Percentiles rank a stretch among this genome's conserved stretches.
phyloP scores from a whole-genome alignment of 2,797 vertebrate genomes.

The Lepus townsendii region DNA sequence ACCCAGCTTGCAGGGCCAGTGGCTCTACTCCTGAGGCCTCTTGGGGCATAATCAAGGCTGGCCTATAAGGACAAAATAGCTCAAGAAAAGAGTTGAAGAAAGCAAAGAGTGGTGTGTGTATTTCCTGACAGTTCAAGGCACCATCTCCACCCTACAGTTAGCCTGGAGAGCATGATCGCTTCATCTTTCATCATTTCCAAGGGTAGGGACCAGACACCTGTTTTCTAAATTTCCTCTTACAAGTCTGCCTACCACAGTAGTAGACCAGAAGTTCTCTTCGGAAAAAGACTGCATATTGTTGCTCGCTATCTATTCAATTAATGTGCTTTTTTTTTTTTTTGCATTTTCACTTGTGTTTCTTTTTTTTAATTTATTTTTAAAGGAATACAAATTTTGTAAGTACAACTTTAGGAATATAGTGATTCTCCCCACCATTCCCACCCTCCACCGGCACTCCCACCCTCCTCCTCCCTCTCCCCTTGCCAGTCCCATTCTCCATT shows the following conservation, averaged over 20 bases:
- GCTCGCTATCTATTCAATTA: neutral
- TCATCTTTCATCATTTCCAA: neutral
- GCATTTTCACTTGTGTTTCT: too few relatives aligned
- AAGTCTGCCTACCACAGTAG: neutral
- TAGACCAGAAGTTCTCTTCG: neutral
- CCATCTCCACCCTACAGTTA: neutral
- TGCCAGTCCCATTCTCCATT: too few relatives aligned
- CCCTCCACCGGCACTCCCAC: too few relatives aligned
- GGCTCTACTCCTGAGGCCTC: neutral
- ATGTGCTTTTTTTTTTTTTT: neutral
- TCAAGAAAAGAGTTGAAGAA: neutral
- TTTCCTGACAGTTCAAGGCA: neutral
- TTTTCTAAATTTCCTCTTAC: neutral
- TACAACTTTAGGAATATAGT: too few relatives aligned
- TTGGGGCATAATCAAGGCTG: neutral
- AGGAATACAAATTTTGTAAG: too few relatives aligned
- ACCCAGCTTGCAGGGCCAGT: neutral
- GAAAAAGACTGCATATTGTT: neutral
- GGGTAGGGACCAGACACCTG: neutral
- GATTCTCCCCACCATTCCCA: too few relatives aligned
- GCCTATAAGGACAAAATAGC: neutral
- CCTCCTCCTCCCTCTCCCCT: too few relatives aligned
- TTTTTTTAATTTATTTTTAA: too few relatives aligned
- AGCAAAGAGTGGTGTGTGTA: neutral
- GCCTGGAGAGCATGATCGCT: neutral